A percentile compares a stretch with the other conserved stretches of the same genome.
Conservation (phyloP, 2,113 vertebrate species). For the Pterocles burchelli region DNA sequence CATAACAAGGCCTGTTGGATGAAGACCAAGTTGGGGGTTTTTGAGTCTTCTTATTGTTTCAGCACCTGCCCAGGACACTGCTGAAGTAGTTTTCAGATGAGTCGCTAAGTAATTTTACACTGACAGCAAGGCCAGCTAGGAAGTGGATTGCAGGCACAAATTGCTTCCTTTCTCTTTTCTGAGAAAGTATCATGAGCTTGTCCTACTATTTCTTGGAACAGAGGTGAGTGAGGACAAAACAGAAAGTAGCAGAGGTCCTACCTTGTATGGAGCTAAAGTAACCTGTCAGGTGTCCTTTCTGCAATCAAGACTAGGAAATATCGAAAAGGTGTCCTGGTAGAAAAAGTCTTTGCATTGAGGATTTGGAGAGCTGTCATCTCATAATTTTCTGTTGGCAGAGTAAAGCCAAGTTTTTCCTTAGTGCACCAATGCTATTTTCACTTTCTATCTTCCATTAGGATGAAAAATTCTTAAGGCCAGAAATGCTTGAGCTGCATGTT, state of each 20-base stretch:
- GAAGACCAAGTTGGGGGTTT: neutral
- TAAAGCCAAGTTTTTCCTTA: neutral
- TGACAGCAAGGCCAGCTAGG: neutral
- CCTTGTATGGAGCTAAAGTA: neutral
- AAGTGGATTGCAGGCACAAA: neutral
- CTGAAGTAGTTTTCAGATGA: neutral
- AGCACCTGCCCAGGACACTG: neutral
- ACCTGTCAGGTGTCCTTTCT: neutral
- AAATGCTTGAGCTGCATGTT: neutral
- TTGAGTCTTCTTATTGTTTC: neutral
- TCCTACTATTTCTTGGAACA: neutral
- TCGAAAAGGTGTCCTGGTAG: neutral
- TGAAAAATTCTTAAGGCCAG: neutral
- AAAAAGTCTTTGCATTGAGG: neutral
- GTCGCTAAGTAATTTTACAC: neutral
- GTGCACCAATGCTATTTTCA: neutral
- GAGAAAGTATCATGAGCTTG: neutral
- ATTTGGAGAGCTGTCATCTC: neutral
- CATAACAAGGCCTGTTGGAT: neutral
- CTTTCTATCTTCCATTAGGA: neutral
- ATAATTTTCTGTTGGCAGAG: neutral
- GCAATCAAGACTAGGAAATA: neutral
- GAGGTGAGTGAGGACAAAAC: neutral
- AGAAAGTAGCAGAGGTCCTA: neutral
- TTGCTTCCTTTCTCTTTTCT: neutral